Evolutionary conservation across 1,140 invertebrate species (phyloP), one percentile per base, ranked within the genome.

Genomic region (Nomia melanderi): DNA sequence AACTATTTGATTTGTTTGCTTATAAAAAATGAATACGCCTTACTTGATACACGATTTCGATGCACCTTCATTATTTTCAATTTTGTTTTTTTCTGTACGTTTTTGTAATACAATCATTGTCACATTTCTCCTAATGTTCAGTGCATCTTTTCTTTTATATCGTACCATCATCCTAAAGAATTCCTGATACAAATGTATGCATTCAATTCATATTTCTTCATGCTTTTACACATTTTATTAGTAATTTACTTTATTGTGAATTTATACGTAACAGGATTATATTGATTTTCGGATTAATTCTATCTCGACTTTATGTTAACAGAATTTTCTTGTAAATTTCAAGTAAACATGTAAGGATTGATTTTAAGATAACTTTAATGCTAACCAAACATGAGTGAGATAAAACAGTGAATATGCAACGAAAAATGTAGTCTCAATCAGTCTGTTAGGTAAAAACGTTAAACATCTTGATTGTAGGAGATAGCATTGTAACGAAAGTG

Each of bases 331-430:
- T 69, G 54, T 78, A 60, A 41, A 65, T 64, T 71, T 27, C 14
- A 39, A 70, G 76, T 66, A 77, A 71, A 50, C 25, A 56, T 70
- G 66, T 82, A 78, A 78, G 53, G n/a, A 54, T 72, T 74, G 69
- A 60, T 59, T 44, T 63, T 73, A 78, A 78, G 65, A 59, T 78
- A 81, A 69, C 29, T 59, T 56, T 67, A 78, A 59, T 70, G 33
- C 64, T 78, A 75, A 82, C 73, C 85, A 82, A 80, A 83, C 39
- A 90, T 67, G 88, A 91, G 88, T 90, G 87, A 90, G 88, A 91
- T 79, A 78, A 87, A 86, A 80, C 82, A 87, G 81, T 88, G 88
- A 88, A 88, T 88, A 83, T 83, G 90, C 90, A 92, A 91, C 90
- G 90, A 92, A 91, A 84, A 80, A 85, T 78, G 84, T 89, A 90